Evolutionary conservation across 2,888 invertebrate species (phyloP), one percentile per base, ranked within the genome.

Genomic region (Fabriciana adippe): DNA sequence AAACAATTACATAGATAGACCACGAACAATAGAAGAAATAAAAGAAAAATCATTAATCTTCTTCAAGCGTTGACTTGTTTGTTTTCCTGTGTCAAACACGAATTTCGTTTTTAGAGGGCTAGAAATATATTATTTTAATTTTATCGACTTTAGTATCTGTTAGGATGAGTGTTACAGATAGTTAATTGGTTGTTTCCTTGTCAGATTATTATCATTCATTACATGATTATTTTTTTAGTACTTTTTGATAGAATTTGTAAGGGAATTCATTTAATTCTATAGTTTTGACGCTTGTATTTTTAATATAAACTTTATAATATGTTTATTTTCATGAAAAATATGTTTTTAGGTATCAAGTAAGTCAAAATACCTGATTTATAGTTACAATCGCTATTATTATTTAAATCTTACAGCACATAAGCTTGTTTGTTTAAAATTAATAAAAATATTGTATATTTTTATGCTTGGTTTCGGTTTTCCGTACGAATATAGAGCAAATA

Each of bases 1-100:
- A 87, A 87, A 88, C 83, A 87, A 90, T 90, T 89, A 90, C 85
- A 83, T 83, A 83, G 81, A 82, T 83, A 80, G 72, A 68, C 70
- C 73, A 75, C 72, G 66, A 74, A 81, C 80, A 80, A 80, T 77
- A 77, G 75, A 73, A 72, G 70, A 71, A 72, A 74, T 76, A 72
- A 66, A 54, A 67, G 76, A 72, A 66, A 54, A 67, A 67, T 67
- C 79, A 85, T 89, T 88, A 84, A 88, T 90, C 90, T 90, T 88
- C 81, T 74, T 90, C 86, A 85, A 75, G 69, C 71, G 79, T 80
- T 74, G 67, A 72, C 73, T 81, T 86, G 82, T 87, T 87, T 88
- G 84, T 89, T 88, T 87, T 83, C 78, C 76, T 71, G 75, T 82
- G 83, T 86, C 78, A 73, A 81, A 87, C 86, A 86, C 76, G 83